A percentile compares a stretch with the other conserved stretches of the same genome.
phyloP scores from a whole-genome alignment of 2,113 vertebrate genomes.

The Saguinus midas region DNA sequence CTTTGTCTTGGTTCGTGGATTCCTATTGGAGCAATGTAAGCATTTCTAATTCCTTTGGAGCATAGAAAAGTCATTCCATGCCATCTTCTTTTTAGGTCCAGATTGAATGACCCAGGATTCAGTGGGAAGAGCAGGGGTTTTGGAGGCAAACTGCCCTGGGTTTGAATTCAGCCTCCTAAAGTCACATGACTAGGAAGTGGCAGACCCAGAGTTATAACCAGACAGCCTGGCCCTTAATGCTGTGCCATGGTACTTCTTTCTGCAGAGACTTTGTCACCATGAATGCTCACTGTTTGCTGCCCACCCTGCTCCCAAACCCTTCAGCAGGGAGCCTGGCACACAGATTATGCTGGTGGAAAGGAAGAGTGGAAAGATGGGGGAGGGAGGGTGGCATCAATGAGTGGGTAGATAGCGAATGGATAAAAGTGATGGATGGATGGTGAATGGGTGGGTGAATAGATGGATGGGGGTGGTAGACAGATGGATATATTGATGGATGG shows the following conservation, averaged over 20 bases:
- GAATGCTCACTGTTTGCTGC: not conserved
- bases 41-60: not conserved
- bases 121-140: not conserved
- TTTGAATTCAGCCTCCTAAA: not conserved
- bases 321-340: not conserved
- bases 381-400: no score
- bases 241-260: not conserved
- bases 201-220: not conserved
- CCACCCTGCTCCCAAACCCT: not conserved
- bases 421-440: not conserved
- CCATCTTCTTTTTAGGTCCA: not conserved
- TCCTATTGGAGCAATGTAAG: not conserved
- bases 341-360: not conserved
- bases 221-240: not conserved
- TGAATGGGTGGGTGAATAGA: not conserved
- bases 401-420: not conserved
- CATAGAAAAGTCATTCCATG: not conserved
- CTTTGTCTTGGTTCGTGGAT: not conserved
- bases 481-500: not conserved
- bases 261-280: not conserved
- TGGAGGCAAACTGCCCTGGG: not conserved
- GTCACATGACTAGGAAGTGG: not conserved
- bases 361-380: not conserved
- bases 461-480: no score
- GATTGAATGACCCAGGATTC: no score